A percentile compares a stretch with the other conserved stretches of the same genome.
phyloP scores from a whole-genome alignment of 92 coral and sea anemone species.

The Palythoa caribaeorum region DNA sequence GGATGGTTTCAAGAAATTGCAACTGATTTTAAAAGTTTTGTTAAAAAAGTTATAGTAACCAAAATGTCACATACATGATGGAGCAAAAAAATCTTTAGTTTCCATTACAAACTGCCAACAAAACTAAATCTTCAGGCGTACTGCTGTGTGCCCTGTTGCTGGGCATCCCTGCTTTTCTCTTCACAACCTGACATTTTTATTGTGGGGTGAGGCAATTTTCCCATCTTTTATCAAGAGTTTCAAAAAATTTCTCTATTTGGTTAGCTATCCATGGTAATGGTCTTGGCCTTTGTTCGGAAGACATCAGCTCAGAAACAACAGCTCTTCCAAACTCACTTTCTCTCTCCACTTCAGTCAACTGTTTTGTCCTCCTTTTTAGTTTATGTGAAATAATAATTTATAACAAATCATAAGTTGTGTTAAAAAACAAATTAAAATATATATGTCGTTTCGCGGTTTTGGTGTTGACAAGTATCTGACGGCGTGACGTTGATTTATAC shows the following conservation, averaged over 20 bases:
- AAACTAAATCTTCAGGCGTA: not conserved
- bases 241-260: not conserved
- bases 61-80: not conserved
- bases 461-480: too few relatives aligned
- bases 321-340: not conserved
- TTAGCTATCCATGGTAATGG: not conserved
- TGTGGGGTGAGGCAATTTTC: too few relatives aligned
- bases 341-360: not conserved
- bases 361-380: not conserved
- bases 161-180: not conserved
- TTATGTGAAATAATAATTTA: not conserved
- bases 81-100: not conserved
- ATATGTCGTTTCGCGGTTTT: not conserved
- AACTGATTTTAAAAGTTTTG: too few relatives aligned
- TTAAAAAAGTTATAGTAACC: not conserved
- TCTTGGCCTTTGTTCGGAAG: not conserved
- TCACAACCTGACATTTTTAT: not conserved
- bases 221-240: not conserved
- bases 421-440: not conserved
- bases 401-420: not conserved
- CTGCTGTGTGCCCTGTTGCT: slow-evolving; percentile 1
- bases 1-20: too few relatives aligned
- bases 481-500: too few relatives aligned
- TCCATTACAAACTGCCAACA: not conserved
- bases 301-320: not conserved